Base-by-base conservation (phyloP, 2,888 invertebrate species). In the Branchipolynoe longqiensis region DNA sequence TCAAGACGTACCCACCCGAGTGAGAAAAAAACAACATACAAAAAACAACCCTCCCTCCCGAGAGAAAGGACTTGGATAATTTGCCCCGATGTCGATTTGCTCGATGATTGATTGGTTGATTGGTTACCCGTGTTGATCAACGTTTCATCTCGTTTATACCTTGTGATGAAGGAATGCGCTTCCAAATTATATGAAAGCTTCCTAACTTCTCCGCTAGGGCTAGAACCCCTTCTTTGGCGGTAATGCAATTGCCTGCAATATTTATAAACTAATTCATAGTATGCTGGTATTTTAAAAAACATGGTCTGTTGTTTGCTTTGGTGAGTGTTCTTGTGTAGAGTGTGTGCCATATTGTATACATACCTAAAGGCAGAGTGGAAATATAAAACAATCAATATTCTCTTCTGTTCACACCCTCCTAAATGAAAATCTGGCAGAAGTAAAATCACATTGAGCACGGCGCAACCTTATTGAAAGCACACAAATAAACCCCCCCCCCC, bases 171-270 rank as follows among this genome's bases (percentile, higher is more conserved):
- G 62, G 62, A 18, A 62, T 48, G 78, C 78, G 78, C 78, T 78
- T 78, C 78, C 78, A 78, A 78, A 78, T 78, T 78, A 41, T 69
- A 78, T 78, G 78, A 78, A 69, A 78, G 78, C 78, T 78, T 78
- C 78, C 78, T 78, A 78, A 41, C 40, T 12, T 78, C 33, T 54
- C 22, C 8, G 62, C 62, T 62, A 62, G 8, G 62, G 48, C 33
- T 36, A 36, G 38, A 12, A 33, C 69, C 33, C 69, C 38, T 38
- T 69, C 33, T 12, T 69, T 31, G 12, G 69, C 38, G 69, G 31
- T 69, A 38, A 69, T 69, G 69, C 69, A 69, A 69, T 69, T 69
- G 36, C 69, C 69, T 69, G 69, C 69, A 69, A 69, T 69, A 69
- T 69, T 33, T 62, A 62, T 25, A 56, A n/a, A 56, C 25, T n/a